phyloP scores from a whole-genome alignment of 2,113 vertebrate genomes.

The Podiceps cristatus region DNA sequence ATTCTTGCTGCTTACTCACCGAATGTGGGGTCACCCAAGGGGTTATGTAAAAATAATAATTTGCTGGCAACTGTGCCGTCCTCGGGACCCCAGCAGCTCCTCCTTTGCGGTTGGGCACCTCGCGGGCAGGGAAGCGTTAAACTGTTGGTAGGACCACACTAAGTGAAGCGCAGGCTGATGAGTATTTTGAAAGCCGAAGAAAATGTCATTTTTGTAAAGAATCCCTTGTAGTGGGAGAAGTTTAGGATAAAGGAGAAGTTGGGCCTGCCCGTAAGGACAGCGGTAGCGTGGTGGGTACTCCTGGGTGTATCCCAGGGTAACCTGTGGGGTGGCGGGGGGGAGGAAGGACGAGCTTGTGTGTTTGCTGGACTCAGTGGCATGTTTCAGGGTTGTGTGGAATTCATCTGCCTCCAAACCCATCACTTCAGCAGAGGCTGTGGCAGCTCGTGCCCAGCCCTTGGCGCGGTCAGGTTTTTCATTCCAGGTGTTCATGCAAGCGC shows the following conservation, averaged over 20 bases:
- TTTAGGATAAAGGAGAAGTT: neutral
- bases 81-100: neutral
- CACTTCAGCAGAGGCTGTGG: neutral
- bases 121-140: neutral
- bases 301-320: neutral
- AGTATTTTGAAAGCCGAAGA: neutral
- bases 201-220: neutral
- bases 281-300: rapidly evolving
- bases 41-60: neutral
- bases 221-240: neutral
- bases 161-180: neutral
- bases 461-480: neutral
- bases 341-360: neutral
- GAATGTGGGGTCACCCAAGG: neutral
- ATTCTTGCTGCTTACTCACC: neutral
- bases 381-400: neutral
- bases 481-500: neutral
- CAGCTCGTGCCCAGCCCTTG: neutral
- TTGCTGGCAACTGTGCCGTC: neutral
- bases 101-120: neutral
- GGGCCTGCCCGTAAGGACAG: neutral
- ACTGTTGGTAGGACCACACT: neutral
- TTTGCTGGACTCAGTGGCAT: neutral
- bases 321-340: neutral
- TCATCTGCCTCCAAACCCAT: neutral